Evolutionary conservation across 2,113 vertebrate genomes (phyloP).

Genomic region (Myotis lucifugus): DNA sequence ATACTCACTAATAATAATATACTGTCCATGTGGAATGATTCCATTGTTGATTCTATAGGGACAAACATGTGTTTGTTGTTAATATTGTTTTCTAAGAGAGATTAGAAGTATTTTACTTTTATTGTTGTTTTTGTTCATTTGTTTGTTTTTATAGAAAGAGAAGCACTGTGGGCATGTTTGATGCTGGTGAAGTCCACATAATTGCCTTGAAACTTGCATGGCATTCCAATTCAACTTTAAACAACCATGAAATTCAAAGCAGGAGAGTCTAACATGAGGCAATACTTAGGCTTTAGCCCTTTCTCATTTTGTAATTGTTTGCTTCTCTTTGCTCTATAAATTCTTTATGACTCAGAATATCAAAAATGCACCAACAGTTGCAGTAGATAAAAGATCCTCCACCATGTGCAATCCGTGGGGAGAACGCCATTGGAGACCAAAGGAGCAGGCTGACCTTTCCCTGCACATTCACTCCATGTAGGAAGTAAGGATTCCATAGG

Average conservation of each 20-base stretch:
- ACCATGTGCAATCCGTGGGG: conserved; percentile 32
- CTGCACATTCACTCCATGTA: background rate
- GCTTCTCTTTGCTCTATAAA: conserved; percentile 66
- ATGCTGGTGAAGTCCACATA: conserved; percentile 17
- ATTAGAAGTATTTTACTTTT: background rate
- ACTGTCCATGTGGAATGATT: background rate
- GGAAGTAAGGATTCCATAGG: background rate
- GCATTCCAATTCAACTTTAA: conserved; percentile 51
- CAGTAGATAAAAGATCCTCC: conserved; percentile 64
- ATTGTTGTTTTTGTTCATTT: background rate
- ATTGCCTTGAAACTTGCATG: conserved; percentile 35
- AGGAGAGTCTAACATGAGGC: background rate
- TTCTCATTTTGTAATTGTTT: conserved; percentile 66
- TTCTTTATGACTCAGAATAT: conserved; percentile 77
- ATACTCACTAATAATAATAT: background rate
- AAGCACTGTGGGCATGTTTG: background rate
- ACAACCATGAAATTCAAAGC: conserved; percentile 54
- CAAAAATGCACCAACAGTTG: conserved; percentile 62
- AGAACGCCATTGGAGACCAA: conserved; percentile 38
- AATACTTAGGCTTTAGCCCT: background rate
- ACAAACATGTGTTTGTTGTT: background rate
- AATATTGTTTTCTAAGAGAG: background rate
- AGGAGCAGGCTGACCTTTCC: conserved; percentile 61
- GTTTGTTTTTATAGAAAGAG: conserved; percentile 12
- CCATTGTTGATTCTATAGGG: background rate